These are phyloP conservation scores for Nineta flava DNA, from an alignment of 2,888 invertebrate species.

Conservation along the genomic window DNA sequence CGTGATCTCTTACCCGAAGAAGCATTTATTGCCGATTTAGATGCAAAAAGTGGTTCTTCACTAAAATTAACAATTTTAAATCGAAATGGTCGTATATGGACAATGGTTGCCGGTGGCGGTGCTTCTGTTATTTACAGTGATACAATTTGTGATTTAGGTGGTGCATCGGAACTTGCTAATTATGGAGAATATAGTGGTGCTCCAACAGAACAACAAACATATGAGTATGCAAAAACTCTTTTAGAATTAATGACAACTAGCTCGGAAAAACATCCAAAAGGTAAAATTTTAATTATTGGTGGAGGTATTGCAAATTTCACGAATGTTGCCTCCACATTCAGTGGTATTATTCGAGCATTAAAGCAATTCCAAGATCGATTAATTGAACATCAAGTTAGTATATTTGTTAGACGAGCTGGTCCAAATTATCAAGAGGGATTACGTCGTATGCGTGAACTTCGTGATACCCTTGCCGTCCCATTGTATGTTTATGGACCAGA, in stretches of 20 bases:
- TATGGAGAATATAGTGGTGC: conserved; percentile 99
- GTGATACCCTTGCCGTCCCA: conserved; percentile 70
- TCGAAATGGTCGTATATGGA: conserved; percentile 93
- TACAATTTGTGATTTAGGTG: conserved; percentile 94
- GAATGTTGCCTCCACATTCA: conserved; percentile 97
- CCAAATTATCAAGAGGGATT: conserved; percentile 97
- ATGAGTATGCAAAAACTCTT: conserved; percentile 97
- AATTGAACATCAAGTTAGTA: conserved; percentile 78
- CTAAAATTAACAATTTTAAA: conserved; percentile 92
- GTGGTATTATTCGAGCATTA: conserved; percentile 93
- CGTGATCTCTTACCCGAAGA: conserved; percentile 94
- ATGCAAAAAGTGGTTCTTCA: conserved; percentile 97
- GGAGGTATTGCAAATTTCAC: conserved; percentile 99
- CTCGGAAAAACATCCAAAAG: conserved; percentile 57
- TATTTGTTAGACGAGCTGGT: conserved; percentile 93
- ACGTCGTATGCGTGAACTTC: conserved; percentile 83
- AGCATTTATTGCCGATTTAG: conserved; percentile 95
- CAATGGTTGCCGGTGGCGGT: conserved; percentile 99
- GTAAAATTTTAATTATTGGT: conserved; percentile 84
- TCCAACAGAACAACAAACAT: conserved; percentile 96
- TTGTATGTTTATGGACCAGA: conserved; percentile 96
- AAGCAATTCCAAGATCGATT: conserved; percentile 83
- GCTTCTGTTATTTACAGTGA: conserved; percentile 99
- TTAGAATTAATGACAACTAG: conserved; percentile 84
- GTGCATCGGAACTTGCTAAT: conserved; percentile 85